Base-by-base conservation (phyloP, 2,797 vertebrate genomes). In the Pseudopleuronectes americanus region DNA sequence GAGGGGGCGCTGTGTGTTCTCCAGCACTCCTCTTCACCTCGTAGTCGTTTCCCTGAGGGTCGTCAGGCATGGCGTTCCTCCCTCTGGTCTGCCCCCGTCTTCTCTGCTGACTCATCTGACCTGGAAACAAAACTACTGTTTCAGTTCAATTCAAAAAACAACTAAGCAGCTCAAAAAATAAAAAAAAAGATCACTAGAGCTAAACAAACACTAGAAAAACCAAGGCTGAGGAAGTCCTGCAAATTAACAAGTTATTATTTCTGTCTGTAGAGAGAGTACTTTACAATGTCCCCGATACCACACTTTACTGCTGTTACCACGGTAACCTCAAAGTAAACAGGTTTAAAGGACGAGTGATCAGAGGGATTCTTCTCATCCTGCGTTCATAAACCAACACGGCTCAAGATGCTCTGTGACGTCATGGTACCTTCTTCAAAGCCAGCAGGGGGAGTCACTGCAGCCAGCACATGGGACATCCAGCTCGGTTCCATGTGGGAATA, bases 41-140 rank as follows among this genome's bases (percentile, higher is more conserved):
- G 17, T 95, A 95, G 77, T 95, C 84, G 28, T 94, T 88, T 72
- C 91, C 94, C 58, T 92, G 84, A 33, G 63, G 71, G 28, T 88
- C 60, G 12, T 91, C 90, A 0, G 77, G 77, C 1, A 13, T 8
- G 0, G 2, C 4, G 2, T 70, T 84, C 68, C 92, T 83, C 26
- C 78, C 62, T 0, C 87, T 62, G 64, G 78, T 14, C 10, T 49
- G 79, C 71, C 82, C 61, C 6, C 59, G 71, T 64, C 81, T 19
- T 28, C 87, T 74, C 26, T 14, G 68, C 0, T 63, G 79, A 41
- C 84, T 83, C 48, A 56, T 64, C 58, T 78, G 26, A 68, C 73
- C 84, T 89, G 58, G n/a, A 14, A 22, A 24, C 9, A 8, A 7
- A 33, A 53, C 3, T 23, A 8, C 4, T 3, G 28, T 8, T 24